phyloP scores from a whole-genome alignment of 2,113 vertebrate genomes.

The Grus americana region DNA sequence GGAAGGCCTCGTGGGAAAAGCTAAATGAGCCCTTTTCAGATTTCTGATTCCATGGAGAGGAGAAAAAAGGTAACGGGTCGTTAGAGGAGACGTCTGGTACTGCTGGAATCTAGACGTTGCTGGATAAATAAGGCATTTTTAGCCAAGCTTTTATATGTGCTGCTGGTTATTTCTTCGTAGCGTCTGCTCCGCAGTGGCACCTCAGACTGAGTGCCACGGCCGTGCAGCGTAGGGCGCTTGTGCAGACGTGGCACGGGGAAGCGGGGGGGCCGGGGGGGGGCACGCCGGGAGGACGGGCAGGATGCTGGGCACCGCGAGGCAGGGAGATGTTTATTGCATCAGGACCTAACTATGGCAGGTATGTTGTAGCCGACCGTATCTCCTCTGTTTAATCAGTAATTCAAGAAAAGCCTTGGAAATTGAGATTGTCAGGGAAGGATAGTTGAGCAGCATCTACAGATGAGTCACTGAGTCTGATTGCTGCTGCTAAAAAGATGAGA shows the following conservation, averaged over 20 bases:
- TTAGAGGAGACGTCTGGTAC: background rate
- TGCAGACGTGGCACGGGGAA: rapidly evolving
- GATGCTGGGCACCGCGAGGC: background rate
- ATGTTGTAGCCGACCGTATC: background rate
- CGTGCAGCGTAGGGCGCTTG: background rate
- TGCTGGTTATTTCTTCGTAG: background rate
- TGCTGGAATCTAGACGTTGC: background rate
- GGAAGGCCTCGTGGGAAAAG: background rate
- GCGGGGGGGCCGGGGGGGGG: too few species aligned
- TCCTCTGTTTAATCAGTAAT: background rate
- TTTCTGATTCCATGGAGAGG: background rate
- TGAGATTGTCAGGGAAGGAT: background rate
- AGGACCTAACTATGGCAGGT: background rate
- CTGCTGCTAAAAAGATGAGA: background rate
- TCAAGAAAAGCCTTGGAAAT: background rate
- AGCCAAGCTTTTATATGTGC: background rate
- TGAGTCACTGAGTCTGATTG: background rate
- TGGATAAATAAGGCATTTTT: background rate
- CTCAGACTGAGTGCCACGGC: background rate
- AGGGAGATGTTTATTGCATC: background rate
- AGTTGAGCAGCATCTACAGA: background rate
- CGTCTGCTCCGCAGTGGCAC: background rate
- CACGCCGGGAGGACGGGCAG: rapidly evolving
- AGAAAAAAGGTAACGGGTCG: background rate
- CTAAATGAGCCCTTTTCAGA: background rate